phyloP scores from a whole-genome alignment of 2,888 invertebrate species.

The Melanostoma mellinum region DNA sequence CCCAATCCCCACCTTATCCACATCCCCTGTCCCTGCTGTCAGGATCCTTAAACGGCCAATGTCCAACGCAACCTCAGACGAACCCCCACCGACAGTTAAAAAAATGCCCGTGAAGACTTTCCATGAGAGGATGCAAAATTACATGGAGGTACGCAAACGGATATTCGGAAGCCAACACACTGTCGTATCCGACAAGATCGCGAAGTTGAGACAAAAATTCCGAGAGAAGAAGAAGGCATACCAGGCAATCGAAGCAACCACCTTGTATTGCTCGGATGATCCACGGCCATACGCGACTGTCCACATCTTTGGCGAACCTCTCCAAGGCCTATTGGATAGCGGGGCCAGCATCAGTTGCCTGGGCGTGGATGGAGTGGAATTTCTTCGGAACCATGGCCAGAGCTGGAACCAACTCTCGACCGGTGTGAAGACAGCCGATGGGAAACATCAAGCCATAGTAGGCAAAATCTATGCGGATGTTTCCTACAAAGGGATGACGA shows the following conservation, averaged over 20 bases:
- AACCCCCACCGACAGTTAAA: not conserved
- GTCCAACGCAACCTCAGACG: not conserved
- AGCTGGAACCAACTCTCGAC: too few species aligned
- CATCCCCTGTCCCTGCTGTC: not conserved
- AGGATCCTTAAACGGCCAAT: not conserved
- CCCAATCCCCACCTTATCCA: too few species aligned
- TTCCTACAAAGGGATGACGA: too few species aligned
- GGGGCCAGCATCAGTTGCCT: not conserved
- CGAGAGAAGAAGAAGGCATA: not conserved
- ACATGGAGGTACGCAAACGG: not conserved
- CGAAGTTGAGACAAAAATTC: not conserved
- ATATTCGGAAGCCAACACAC: not conserved
- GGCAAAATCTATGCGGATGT: too few species aligned
- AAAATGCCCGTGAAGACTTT: too few species aligned
- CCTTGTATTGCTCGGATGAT: not conserved
- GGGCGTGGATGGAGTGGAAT: too few species aligned
- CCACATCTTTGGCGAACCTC: not conserved
- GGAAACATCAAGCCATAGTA: too few species aligned
- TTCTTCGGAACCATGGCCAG: too few species aligned
- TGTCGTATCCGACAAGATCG: not conserved
- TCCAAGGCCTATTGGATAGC: not conserved
- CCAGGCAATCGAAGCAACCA: not conserved
- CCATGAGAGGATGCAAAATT: not conserved
- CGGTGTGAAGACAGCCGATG: too few species aligned
- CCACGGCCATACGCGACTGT: not conserved